Evolutionary conservation across 2,888 invertebrate genomes (phyloP).

Genomic region (Dryocosmus kuriphilus): DNA sequence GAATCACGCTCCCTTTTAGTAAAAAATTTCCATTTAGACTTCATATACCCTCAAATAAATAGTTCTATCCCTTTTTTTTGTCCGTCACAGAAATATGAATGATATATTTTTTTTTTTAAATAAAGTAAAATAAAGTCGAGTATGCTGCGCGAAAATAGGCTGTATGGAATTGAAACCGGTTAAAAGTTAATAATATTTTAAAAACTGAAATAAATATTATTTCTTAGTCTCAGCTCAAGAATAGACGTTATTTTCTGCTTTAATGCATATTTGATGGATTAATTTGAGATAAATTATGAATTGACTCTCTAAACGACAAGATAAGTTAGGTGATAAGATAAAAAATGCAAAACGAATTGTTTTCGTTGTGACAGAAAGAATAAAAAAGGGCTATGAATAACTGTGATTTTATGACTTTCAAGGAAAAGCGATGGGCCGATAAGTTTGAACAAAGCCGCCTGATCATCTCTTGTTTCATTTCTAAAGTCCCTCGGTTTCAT

Average conservation of each 20-base stretch:
- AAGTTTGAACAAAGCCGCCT: background rate
- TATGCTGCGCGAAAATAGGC: too few relatives aligned
- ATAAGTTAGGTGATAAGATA: background rate
- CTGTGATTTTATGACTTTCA: conserved; percentile 2
- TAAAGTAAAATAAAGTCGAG: too few relatives aligned
- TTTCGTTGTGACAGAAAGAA: background rate
- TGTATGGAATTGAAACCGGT: too few relatives aligned
- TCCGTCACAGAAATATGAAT: too few relatives aligned
- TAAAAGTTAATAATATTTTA: too few relatives aligned
- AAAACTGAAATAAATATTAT: too few relatives aligned
- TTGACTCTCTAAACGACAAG: too few relatives aligned
- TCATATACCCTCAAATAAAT: background rate
- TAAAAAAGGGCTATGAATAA: conserved; percentile 9
- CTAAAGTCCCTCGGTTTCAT: background rate
- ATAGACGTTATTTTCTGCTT: too few relatives aligned
- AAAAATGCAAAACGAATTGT: background rate
- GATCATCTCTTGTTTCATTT: background rate
- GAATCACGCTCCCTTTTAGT: background rate
- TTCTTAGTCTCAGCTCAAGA: too few relatives aligned
- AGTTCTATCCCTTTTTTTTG: background rate
- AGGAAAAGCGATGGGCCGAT: background rate
- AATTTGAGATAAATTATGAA: too few relatives aligned
- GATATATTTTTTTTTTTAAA: too few relatives aligned
- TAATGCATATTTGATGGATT: too few relatives aligned
- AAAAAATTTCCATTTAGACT: background rate